A percentile compares a stretch with the other conserved stretches of the same genome.
phyloP scores from a whole-genome alignment of 2,797 vertebrate genomes.

The Enteromius viviparus region DNA sequence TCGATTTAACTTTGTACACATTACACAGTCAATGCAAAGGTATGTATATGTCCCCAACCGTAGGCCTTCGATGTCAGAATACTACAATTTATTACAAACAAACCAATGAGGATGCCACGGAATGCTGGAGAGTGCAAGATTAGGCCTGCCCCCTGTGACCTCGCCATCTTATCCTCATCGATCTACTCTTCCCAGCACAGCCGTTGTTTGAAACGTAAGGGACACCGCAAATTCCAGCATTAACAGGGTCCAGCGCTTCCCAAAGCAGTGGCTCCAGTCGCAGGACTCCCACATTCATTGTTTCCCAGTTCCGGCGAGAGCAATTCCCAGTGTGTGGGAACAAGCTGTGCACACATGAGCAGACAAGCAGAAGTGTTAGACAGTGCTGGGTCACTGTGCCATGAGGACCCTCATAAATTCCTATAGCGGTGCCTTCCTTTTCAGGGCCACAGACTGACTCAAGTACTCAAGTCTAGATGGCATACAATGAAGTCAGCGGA shows the following conservation, averaged over 20 bases:
- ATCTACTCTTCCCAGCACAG: conserved; percentile 59
- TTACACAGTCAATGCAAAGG: neutral
- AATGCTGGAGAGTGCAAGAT: conserved; percentile 39
- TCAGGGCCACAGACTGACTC: conserved; percentile 58
- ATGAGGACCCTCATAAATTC: conserved; percentile 68
- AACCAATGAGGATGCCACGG: conserved; percentile 33
- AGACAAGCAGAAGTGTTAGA: conserved; percentile 59
- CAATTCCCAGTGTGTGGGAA: conserved; percentile 65
- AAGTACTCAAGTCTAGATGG: conserved; percentile 62
- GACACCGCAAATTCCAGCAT: conserved; percentile 68
- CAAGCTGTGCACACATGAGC: conserved; percentile 61
- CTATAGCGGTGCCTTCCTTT: conserved; percentile 58
- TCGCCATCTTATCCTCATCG: conserved; percentile 37
- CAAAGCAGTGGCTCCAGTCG: conserved; percentile 58
- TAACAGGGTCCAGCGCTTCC: conserved; percentile 66
- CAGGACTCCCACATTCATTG: conserved; percentile 60
- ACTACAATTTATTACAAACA: conserved; percentile 22
- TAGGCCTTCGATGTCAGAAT: neutral
- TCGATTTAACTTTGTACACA: neutral
- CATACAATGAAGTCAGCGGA: conserved; percentile 59
- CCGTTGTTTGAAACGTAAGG: conserved; percentile 69
- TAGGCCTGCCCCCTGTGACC: conserved; percentile 38
- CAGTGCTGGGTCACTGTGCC: conserved; percentile 59
- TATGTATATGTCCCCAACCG: neutral
- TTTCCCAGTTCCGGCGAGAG: conserved; percentile 64